Evolutionary conservation across 2,888 invertebrate genomes (phyloP), one percentile per base, ranked within the genome.

Genomic region (Venusia cambrica): DNA sequence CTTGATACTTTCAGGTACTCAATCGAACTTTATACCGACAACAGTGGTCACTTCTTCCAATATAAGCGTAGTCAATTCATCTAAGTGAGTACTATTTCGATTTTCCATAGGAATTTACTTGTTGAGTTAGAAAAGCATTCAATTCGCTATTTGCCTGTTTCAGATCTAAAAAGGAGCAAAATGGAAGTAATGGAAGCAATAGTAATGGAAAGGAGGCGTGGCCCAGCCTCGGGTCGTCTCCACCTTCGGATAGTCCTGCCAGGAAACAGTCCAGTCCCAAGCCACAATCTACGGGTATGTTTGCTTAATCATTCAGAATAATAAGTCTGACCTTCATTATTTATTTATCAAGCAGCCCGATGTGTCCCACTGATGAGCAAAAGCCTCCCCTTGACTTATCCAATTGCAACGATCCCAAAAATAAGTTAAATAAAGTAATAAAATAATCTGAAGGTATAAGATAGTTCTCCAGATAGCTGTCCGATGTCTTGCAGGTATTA

Each of bases 191-290:
- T 31, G 61, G 57, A 40, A 52, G 58, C 29, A 57, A 53, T 51
- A 54, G 63, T 40, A 61, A 54, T 38, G 73, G 77, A 26, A 93
- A 93, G 77, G 94, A 93, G 64, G 92, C 93, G 48, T 93, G 93
- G 93, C 93, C 93, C 27, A 90, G 90, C 54, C 88, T 91, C 61
- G 88, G 90, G 15, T 83, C 84, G 9, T 90, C 90, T n/a, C 90
- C 91, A 0, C 84, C 87, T 1, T 54, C 66, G 13, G 76, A 80
- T 35, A 78, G 79, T 45, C 80, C 84, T 43, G 74, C 74, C 31
- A 58, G 79, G 42, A 75, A 73, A 68, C 78, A 68, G 52, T 19
- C 59, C 63, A 83, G 81, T 56, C 80, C 81, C 43, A 77, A 76
- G 54, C 81, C 80, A 63, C 74, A 69, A 37, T 63, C 65, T 52